Percentiles rank a stretch among this genome's conserved stretches.
Evolutionary conservation across 2,113 vertebrate species (phyloP).

Genomic region (Rhodinocichla rosea): DNA sequence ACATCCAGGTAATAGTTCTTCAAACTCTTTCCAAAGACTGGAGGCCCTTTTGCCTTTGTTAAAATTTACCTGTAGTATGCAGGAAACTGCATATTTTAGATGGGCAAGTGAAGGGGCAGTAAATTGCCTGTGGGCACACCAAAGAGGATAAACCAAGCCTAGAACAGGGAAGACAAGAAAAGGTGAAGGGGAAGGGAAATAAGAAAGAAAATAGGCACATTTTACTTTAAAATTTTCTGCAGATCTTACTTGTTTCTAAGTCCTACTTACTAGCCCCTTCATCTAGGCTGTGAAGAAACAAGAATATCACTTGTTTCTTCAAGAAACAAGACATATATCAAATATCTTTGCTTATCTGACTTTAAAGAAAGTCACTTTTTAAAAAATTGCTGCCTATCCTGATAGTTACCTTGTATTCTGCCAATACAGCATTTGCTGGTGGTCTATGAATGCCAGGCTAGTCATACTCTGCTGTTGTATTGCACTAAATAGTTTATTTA

Average conservation of each 20-base stretch:
- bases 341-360: not conserved
- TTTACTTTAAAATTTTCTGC: not conserved
- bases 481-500: not conserved
- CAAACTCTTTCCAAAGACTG: not conserved
- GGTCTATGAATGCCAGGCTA: not conserved
- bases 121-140: not conserved
- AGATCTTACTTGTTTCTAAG: not conserved
- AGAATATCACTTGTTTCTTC: not conserved
- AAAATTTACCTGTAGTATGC: constrained; percentile 13
- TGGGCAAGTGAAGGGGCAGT: not conserved
- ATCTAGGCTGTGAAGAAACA: not conserved
- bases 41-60: not conserved
- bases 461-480: not conserved
- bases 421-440: not conserved
- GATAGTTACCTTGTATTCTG: not conserved
- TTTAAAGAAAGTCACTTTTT: not conserved
- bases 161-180: not conserved
- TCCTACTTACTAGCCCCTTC: not conserved
- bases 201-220: not conserved
- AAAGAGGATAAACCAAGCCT: not conserved
- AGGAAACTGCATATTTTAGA: not conserved
- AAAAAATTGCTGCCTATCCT: not conserved
- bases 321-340: not conserved
- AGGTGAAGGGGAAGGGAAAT: not conserved
- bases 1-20: not conserved